phyloP scores from a whole-genome alignment of 2,888 invertebrate species.

The Athalia cordata region DNA sequence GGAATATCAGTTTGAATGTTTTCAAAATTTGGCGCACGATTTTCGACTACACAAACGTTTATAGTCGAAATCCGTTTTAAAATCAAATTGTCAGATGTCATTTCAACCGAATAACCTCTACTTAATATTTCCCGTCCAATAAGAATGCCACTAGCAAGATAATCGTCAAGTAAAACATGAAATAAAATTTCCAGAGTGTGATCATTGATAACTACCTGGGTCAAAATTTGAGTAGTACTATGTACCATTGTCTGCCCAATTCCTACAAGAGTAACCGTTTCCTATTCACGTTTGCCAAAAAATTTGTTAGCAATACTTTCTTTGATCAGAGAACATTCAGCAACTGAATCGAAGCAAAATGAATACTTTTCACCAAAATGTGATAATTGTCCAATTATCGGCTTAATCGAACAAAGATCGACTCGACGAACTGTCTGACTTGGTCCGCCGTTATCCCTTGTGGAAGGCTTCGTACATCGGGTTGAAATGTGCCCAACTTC shows the following conservation, averaged over 20 bases:
- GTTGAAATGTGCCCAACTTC: too few relatives aligned
- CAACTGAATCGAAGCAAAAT: conserved; percentile 40
- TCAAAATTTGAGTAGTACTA: conserved; percentile 32
- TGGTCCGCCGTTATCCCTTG: too few relatives aligned
- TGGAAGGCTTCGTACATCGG: too few relatives aligned
- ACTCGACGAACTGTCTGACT: not conserved
- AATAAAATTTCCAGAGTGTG: conserved; percentile 61
- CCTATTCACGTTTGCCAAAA: conserved; percentile 21
- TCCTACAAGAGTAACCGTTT: conserved; percentile 4
- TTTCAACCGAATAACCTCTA: not conserved
- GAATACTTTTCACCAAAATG: conserved; percentile 31
- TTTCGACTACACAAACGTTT: not conserved
- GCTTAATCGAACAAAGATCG: not conserved
- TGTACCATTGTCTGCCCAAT: not conserved
- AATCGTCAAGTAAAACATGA: conserved; percentile 7
- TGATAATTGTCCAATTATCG: not conserved
- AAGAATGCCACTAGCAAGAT: not conserved
- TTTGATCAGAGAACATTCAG: conserved; percentile 37
- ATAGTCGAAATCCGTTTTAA: not conserved
- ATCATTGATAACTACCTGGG: conserved; percentile 58
- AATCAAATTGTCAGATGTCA: not conserved
- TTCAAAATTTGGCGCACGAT: not conserved
- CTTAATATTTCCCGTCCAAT: not conserved
- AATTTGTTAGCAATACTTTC: conserved; percentile 21
- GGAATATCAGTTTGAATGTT: conserved; percentile 26